Percentiles rank a stretch among this genome's conserved stretches.
Evolutionary conservation across 2,888 invertebrate genomes (phyloP).

Genomic region (Meloe dianella): DNA sequence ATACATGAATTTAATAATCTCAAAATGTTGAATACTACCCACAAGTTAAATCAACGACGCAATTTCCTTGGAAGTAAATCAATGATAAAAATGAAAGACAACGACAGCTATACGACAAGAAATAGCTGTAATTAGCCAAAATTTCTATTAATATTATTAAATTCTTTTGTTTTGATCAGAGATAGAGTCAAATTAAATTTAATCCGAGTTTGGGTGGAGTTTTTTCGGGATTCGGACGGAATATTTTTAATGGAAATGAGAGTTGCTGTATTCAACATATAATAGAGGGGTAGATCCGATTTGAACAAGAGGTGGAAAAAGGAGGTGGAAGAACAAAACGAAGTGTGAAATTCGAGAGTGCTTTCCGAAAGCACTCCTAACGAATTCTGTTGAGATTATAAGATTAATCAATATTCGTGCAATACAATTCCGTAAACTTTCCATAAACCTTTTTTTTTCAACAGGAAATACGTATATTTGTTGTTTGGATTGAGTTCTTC

Average conservation of each 20-base stretch:
- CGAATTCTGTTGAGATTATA: not conserved
- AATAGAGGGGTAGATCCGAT: not conserved
- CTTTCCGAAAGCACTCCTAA: constrained; percentile 1
- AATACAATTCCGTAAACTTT: too few relatives aligned
- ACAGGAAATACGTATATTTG: too few relatives aligned
- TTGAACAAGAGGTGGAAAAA: not conserved
- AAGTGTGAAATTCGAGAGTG: constrained; percentile 9
- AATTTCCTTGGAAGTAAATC: not conserved
- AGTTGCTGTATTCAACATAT: not conserved
- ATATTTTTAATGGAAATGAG: not conserved
- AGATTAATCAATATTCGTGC: not conserved
- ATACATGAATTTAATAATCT: constrained; percentile 34
- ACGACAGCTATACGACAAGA: too few relatives aligned
- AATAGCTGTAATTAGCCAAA: too few relatives aligned
- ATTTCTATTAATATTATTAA: too few relatives aligned
- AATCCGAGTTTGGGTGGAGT: too few relatives aligned
- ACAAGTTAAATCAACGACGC: not conserved
- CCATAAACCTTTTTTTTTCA: too few relatives aligned
- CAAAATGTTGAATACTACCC: not conserved
- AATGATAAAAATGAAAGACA: not conserved
- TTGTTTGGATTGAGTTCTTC: too few relatives aligned
- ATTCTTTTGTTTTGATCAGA: too few relatives aligned
- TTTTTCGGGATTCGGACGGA: too few relatives aligned
- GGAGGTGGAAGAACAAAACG: not conserved
- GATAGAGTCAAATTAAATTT: too few relatives aligned